Percentiles rank a stretch among this genome's conserved stretches.
phyloP scores from a whole-genome alignment of 2,113 vertebrate genomes.

The Phodopus roborovskii region DNA sequence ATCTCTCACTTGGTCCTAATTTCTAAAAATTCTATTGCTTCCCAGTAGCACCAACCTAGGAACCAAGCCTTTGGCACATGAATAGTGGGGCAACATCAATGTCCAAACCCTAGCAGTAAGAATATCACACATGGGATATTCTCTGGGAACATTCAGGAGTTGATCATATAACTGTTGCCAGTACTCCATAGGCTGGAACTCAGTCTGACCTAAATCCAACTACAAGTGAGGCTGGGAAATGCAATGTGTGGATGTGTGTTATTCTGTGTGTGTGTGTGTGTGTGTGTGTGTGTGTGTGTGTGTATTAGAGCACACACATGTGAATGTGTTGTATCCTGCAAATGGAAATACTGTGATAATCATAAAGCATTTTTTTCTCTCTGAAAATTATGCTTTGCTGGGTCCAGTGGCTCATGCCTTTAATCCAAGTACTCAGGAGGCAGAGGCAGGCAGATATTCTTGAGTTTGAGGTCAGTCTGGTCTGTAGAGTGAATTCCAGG shows the following conservation, averaged over 20 bases:
- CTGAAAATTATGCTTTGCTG: background rate
- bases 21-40: background rate
- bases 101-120: background rate
- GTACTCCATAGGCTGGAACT: background rate
- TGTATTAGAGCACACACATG: background rate
- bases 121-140: background rate
- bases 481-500: background rate
- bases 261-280: background rate
- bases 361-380: background rate
- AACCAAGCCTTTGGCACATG: background rate
- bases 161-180: background rate
- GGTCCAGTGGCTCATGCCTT: fast-evolving
- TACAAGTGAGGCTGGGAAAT: background rate
- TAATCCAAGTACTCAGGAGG: background rate
- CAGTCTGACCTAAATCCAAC: background rate
- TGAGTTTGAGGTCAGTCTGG: background rate
- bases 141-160: background rate
- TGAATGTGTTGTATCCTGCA: background rate
- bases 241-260: background rate
- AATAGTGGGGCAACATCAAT: background rate
- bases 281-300: background rate
- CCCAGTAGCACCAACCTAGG: background rate
- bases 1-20: too few species aligned
- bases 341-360: background rate
- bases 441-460: background rate